Percentiles rank a stretch among this genome's conserved stretches.
Evolutionary conservation across 2,888 invertebrate species (phyloP).

Genomic region (Stramonita haemastoma): DNA sequence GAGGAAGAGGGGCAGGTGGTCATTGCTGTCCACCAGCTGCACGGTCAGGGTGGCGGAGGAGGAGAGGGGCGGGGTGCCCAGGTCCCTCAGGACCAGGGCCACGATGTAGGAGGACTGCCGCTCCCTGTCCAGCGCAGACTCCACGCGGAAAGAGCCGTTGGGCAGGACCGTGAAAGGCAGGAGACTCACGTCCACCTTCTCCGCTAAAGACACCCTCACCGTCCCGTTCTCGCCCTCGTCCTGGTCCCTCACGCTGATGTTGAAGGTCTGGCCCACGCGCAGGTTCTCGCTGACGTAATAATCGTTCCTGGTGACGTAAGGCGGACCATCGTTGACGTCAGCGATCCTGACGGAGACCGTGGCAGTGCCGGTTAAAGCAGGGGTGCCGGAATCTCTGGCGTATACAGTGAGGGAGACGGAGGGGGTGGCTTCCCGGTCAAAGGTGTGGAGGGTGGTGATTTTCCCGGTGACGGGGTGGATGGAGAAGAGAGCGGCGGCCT

Average conservation of each 20-base stretch:
- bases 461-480: slow-evolving; percentile 51
- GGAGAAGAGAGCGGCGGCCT: slow-evolving; percentile 45
- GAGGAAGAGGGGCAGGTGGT: slow-evolving; percentile 61
- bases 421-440: slow-evolving; percentile 51
- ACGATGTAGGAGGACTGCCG: slow-evolving; percentile 46
- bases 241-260: slow-evolving; percentile 46
- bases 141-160: slow-evolving; percentile 48
- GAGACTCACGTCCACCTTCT: neutral
- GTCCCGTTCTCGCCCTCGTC: slow-evolving; percentile 49
- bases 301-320: slow-evolving; percentile 45
- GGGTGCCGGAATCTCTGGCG: slow-evolving; percentile 49
- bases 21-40: slow-evolving; percentile 57
- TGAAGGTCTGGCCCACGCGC: slow-evolving; percentile 42
- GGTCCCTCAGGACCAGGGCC: slow-evolving; percentile 53
- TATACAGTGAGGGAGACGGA: slow-evolving; percentile 47
- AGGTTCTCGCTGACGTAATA: slow-evolving; percentile 50
- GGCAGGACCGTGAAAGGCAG: slow-evolving; percentile 46
- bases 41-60: slow-evolving; percentile 59
- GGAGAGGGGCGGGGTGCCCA: slow-evolving; percentile 52
- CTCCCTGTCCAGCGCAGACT: slow-evolving; percentile 55
- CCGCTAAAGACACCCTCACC: slow-evolving; percentile 18
- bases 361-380: slow-evolving; percentile 48
- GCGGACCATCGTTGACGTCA: slow-evolving; percentile 52
- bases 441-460: slow-evolving; percentile 39
- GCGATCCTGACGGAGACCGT: slow-evolving; percentile 46